Conservation (phyloP, 2,888 invertebrate genomes). For the Empis stercorea region DNA sequence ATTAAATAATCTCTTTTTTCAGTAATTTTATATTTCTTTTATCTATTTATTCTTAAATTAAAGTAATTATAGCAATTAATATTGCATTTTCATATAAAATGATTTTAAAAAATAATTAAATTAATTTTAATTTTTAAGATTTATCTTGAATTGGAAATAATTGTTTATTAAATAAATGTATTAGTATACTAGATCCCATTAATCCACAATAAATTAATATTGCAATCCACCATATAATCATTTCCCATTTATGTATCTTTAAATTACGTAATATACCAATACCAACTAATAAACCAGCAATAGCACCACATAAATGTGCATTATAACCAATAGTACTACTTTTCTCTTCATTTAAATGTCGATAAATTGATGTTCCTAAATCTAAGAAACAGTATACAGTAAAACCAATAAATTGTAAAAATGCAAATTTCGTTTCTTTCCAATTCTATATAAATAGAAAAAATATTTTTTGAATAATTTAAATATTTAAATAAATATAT, state of each 20-base stretch:
- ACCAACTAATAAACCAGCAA: slow-evolving; percentile 72
- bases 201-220: slow-evolving; percentile 55
- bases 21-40: too few species aligned
- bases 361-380: slow-evolving; percentile 81
- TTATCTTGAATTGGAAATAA: slow-evolving; percentile 41
- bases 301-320: slow-evolving; percentile 84
- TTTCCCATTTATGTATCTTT: slow-evolving; percentile 68
- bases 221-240: slow-evolving; percentile 67
- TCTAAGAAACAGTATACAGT: slow-evolving; percentile 69
- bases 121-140: too few species aligned
- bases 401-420: slow-evolving; percentile 72
- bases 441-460: slow-evolving; percentile 61
- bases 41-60: too few species aligned
- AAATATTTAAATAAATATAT: too few species aligned
- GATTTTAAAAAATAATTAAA: too few species aligned
- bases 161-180: slow-evolving; percentile 54
- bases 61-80: too few species aligned
- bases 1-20: too few species aligned
- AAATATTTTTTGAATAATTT: neutral
- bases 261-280: slow-evolving; percentile 75
- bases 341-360: slow-evolving; percentile 57
- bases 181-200: slow-evolving; percentile 57
- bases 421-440: slow-evolving; percentile 93
- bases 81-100: too few species aligned
- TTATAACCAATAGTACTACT: slow-evolving; percentile 80